Conservation (phyloP, 2,113 vertebrate species). For the Trogon surrucura region DNA sequence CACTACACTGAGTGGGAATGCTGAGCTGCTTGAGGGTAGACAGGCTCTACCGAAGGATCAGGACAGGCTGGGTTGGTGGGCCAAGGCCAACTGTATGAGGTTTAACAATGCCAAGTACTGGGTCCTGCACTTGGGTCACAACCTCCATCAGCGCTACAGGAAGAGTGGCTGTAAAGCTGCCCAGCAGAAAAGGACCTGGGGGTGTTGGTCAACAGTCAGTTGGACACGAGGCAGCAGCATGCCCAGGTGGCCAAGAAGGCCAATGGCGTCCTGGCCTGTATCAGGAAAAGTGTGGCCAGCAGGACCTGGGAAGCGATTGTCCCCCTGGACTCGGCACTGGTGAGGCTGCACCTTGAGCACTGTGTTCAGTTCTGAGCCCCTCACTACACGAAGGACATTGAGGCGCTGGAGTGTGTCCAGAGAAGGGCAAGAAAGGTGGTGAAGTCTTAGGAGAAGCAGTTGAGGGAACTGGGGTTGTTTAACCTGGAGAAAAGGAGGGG, state of each 20-base stretch:
- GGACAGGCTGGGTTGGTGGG: no score
- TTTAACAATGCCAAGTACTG: no score
- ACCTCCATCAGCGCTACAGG: no score
- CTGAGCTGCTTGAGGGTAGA: no score
- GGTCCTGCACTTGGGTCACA: no score
- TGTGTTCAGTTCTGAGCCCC: neutral
- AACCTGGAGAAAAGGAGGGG: no score
- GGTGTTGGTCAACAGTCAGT: neutral
- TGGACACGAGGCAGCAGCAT: neutral
- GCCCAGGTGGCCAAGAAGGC: no score
- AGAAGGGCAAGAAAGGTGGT: no score
- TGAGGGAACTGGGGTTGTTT: neutral
- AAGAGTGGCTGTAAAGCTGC: no score
- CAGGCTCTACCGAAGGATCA: no score
- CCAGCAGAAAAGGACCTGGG: neutral
- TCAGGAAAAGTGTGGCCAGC: neutral
- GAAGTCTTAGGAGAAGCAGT: neutral
- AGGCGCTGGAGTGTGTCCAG: accelerated
- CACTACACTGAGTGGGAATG: no score
- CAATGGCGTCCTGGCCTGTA: neutral
- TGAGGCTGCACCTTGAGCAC: accelerated
- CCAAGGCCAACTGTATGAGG: no score
- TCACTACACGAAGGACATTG: accelerated
- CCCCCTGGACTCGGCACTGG: accelerated
- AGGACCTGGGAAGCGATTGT: neutral